Conservation (phyloP, 2,113 vertebrate genomes). For the Puntigrus tetrazona region DNA sequence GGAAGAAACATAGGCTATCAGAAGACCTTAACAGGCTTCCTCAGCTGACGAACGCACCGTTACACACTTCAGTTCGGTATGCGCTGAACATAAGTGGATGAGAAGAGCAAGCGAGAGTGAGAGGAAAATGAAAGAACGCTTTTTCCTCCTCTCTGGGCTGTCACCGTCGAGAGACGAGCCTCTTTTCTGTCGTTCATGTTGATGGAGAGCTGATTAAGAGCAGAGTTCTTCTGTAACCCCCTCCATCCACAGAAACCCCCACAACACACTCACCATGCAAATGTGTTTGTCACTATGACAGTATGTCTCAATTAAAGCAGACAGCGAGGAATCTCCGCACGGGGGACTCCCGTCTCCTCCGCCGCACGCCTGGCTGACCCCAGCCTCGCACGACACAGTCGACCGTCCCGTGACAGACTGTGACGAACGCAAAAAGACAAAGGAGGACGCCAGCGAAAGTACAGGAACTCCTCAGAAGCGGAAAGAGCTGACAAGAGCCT, state of each 20-base stretch:
- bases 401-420: constrained; percentile 45
- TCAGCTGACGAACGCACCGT: not conserved
- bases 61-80: not conserved
- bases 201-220: constrained; percentile 91
- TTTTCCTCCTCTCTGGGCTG: constrained; percentile 65
- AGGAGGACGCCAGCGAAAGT: not conserved
- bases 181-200: constrained; percentile 62
- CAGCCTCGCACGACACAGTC: constrained; percentile 64
- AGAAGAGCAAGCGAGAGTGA: not conserved
- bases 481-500: constrained; percentile 59
- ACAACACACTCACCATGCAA: constrained; percentile 91
- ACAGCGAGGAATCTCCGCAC: constrained; percentile 73
- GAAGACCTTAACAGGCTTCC: not conserved
- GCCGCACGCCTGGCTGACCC: constrained; percentile 83
- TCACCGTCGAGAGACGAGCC: constrained; percentile 81
- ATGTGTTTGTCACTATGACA: constrained; percentile 99
- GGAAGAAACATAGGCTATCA: not conserved
- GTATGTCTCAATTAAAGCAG: constrained; percentile 95
- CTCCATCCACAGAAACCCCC: constrained; percentile 58
- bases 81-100: not conserved
- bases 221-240: constrained; percentile 59
- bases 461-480: not conserved
- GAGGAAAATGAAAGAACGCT: not conserved
- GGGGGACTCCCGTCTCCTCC: constrained; percentile 74
- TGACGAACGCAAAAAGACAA: constrained; percentile 64